Evolutionary conservation across 2,113 vertebrate species (phyloP).

Genomic region (Platichthys stellatus): DNA sequence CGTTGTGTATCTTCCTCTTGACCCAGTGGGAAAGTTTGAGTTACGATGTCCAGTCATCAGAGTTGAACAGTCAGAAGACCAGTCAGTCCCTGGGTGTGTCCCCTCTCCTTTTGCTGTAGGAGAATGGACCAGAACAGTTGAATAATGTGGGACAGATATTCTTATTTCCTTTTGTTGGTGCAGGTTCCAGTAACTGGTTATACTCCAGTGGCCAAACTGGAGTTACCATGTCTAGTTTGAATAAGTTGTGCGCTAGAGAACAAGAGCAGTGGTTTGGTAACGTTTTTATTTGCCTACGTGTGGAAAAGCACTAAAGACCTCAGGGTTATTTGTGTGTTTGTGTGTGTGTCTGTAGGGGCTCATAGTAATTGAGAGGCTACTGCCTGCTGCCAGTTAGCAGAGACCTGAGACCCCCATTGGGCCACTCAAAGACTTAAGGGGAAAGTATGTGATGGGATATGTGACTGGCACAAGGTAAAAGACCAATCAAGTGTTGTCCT

Average conservation of each 20-base stretch:
- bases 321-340: neutral
- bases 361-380: constrained; percentile 51
- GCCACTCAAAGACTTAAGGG: constrained; percentile 46
- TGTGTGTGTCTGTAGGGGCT: neutral
- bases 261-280: neutral
- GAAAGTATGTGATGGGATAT: constrained; percentile 10
- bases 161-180: too few relatives aligned
- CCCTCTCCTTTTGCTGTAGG: too few relatives aligned
- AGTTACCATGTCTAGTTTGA: too few relatives aligned
- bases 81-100: too few relatives aligned
- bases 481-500: constrained; percentile 25
- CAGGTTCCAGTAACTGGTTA: too few relatives aligned
- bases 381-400: constrained; percentile 46
- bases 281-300: neutral
- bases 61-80: constrained; percentile 13
- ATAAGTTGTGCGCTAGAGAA: neutral
- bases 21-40: neutral
- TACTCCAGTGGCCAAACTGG: too few relatives aligned
- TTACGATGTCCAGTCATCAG: neutral
- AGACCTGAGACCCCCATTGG: constrained; percentile 62
- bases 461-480: constrained; percentile 19
- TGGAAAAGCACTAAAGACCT: constrained; percentile 2
- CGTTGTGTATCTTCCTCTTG: too few relatives aligned
- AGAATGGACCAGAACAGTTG: too few relatives aligned
- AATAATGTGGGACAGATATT: too few relatives aligned